phyloP scores from a whole-genome alignment of 2,888 invertebrate species.

The Drosophila hamatofila region DNA sequence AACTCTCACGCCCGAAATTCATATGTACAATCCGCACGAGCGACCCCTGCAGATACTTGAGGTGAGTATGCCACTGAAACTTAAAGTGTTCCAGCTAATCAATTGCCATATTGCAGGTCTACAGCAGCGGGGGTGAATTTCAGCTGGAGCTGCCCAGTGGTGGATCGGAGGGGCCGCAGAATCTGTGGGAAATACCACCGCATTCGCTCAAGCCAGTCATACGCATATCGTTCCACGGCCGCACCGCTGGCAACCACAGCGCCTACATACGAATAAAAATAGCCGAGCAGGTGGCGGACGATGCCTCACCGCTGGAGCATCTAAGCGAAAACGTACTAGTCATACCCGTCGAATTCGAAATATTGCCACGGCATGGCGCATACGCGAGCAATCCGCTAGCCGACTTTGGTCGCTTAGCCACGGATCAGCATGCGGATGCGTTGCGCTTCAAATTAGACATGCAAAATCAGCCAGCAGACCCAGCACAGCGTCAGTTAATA shows the following conservation, averaged over 20 bases:
- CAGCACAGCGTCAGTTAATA: conserved; percentile 43
- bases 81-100: neutral
- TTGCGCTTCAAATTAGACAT: conserved; percentile 86
- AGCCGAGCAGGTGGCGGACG: conserved; percentile 65
- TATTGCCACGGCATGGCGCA: conserved; percentile 89
- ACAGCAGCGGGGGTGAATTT: conserved; percentile 95
- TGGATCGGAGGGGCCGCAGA: conserved; percentile 91
- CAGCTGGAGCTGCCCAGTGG: conserved; percentile 93
- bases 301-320: conserved; percentile 28
- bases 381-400: conserved; percentile 91
- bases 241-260: conserved; percentile 92
- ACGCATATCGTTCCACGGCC: conserved; percentile 92
- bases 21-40: conserved; percentile 97
- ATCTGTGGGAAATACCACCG: conserved; percentile 96
- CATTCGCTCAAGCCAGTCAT: conserved; percentile 95
- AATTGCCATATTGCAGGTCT: conserved; percentile 86
- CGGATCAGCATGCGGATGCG: conserved; percentile 84
- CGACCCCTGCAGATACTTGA: conserved; percentile 93
- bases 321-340: conserved; percentile 86
- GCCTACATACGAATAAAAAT: conserved; percentile 90
- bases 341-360: conserved; percentile 94
- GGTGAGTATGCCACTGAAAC: conserved; percentile 84
- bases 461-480: conserved; percentile 58
- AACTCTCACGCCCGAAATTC: conserved; percentile 94
- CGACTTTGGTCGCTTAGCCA: conserved; percentile 93